These are phyloP conservation scores for Papilio xuthus DNA, from an alignment of 1,140 invertebrate species.

Conservation along the genomic window DNA sequence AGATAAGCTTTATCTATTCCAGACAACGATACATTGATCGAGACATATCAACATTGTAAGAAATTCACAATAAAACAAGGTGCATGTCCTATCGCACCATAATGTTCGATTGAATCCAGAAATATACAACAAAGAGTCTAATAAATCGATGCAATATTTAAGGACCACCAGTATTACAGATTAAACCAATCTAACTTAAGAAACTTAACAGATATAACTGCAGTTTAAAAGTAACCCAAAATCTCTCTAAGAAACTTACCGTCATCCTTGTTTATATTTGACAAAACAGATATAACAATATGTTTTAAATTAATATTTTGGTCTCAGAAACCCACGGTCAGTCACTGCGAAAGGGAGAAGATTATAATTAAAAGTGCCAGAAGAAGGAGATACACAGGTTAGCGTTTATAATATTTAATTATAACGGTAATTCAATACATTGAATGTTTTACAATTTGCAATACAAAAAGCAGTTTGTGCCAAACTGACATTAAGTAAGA, in stretches of 20 bases:
- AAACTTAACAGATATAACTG: neutral
- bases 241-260: no score
- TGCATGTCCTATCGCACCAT: neutral
- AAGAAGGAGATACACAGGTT: neutral
- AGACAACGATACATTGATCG: conserved; percentile 22
- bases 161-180: neutral
- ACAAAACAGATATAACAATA: no score
- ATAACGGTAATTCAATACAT: neutral
- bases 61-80: neutral
- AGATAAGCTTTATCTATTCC: conserved; percentile 24
- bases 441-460: neutral
- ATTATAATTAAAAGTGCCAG: neutral
- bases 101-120: neutral
- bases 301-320: no score
- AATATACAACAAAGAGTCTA: neutral
- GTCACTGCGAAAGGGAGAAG: no score
- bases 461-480: neutral
- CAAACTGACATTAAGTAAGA: conserved; percentile 1
- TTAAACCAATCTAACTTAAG: neutral
- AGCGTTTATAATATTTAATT: neutral
- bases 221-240: neutral
- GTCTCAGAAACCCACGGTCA: no score
- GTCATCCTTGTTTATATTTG: no score
- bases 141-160: neutral
- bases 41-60: conserved; percentile 14